Conservation (phyloP, 2,888 invertebrate genomes). For the Zelleria hepariella region DNA sequence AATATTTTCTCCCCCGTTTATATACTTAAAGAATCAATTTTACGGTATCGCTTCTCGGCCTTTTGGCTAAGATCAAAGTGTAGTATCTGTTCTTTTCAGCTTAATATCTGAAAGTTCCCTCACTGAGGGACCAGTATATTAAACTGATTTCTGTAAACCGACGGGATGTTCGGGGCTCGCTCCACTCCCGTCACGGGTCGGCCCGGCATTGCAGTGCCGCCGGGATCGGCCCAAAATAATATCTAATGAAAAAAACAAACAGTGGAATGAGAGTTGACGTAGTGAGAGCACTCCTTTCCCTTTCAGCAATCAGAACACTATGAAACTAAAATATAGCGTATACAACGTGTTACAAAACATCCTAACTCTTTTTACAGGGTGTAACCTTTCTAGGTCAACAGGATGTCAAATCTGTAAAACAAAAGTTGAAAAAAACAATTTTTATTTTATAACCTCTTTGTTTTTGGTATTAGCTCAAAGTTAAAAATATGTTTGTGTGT, state of each 20-base stretch:
- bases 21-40: background rate
- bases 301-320: no score
- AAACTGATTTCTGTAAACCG: constrained; percentile 7
- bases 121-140: constrained; percentile 7
- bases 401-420: no score
- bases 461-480: no score
- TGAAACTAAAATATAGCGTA: no score
- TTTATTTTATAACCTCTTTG: no score
- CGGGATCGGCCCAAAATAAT: constrained; percentile 6
- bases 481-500: no score
- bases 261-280: no score
- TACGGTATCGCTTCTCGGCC: constrained; percentile 6
- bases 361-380: no score
- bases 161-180: constrained; percentile 8
- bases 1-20: background rate
- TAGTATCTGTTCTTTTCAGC: constrained; percentile 6
- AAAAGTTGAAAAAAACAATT: no score
- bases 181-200: constrained; percentile 9
- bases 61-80: constrained; percentile 8
- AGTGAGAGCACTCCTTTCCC: no score
- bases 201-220: constrained; percentile 9
- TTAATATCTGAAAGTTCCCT: constrained; percentile 6
- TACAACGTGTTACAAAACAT: no score
- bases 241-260: background rate
- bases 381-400: no score